Base-by-base conservation (phyloP, 2,888 invertebrate species). In the Podabrus alpinus region DNA sequence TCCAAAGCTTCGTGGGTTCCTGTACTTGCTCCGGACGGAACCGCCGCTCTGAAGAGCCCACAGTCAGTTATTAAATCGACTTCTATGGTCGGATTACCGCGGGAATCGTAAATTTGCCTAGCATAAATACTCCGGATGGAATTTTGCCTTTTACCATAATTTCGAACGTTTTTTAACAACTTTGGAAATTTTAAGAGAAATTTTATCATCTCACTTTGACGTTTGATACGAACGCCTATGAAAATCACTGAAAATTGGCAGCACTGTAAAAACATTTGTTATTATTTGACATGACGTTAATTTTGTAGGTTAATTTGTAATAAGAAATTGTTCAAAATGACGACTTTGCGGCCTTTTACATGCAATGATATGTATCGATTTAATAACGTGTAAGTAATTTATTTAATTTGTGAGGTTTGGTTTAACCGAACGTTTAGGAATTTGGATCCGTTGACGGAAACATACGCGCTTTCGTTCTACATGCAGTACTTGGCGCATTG, bases 81-180 rank as follows among this genome's bases (percentile, higher is more conserved):
- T 89, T 99, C 99, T 70, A 99, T 97, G 45, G 99, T 99, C 79
- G 99, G 99, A 87, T 99, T 99, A 78, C 99, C 99, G 87, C 99
- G 95, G 74, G 98, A 98, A 90, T 99, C 99, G 88, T 95, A 99
- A 88, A 99, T 98, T 89, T 97, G 97, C 87, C 99, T 95, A 80
- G 98, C 98, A 86, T 94, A 93, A 85, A 99, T 94, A 79, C 94
- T 94, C 88, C 94, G 93, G 88, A 98, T 96, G 77, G 97, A 45
- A 25, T 16, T 68, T 0, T n/a, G 1, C 45, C 7, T n/a, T 45
- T 1, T 0, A 13, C 45, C 5, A 45, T 45, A 45, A 2, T 45
- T 45, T 45, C 45, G 45, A n/a, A 45, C 7, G 1, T n/a, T 45
- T 2, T 3, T n/a, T 1, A 45, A 9, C n/a, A 45, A 45, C n/a